Evolutionary conservation across 2,888 invertebrate genomes (phyloP).

Genomic region (Aleiodes testaceus): DNA sequence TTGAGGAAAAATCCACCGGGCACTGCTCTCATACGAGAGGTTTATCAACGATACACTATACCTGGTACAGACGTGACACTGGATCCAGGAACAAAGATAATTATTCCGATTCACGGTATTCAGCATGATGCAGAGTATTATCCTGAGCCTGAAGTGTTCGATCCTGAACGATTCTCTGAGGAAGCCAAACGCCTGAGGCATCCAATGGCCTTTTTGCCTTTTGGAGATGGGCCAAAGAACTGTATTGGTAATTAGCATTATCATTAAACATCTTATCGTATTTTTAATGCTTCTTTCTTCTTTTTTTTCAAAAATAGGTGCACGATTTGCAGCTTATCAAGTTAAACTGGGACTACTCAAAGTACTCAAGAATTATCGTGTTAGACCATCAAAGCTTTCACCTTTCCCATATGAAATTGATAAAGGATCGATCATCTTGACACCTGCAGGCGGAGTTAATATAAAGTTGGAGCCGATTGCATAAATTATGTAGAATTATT

Average conservation of each 20-base stretch:
- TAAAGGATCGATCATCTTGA: conserved; percentile 53
- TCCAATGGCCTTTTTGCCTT: conserved; percentile 59
- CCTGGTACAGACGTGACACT: conserved; percentile 44
- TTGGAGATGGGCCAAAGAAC: conserved; percentile 66
- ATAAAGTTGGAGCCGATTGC: conserved; percentile 56
- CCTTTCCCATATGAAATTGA: conserved; percentile 57
- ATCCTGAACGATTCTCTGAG: conserved; percentile 61
- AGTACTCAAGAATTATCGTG: conserved; percentile 64
- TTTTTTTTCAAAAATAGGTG: conserved; percentile 48
- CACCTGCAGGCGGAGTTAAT: conserved; percentile 60
- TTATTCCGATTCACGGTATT: conserved; percentile 43
- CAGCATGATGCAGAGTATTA: conserved; percentile 46
- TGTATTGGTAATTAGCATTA: conserved; percentile 60
- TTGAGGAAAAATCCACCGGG: conserved; percentile 72
- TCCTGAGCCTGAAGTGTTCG: conserved; percentile 58
- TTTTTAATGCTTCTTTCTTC: conserved; percentile 57
- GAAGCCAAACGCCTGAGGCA: conserved; percentile 53
- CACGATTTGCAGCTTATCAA: conserved; percentile 65
- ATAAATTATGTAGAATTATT: conserved; percentile 1
- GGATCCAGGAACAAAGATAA: conserved; percentile 37
- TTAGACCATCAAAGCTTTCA: conserved; percentile 64
- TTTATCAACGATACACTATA: conserved; percentile 51
- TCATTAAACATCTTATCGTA: no score
- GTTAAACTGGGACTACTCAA: conserved; percentile 68
- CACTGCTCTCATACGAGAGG: conserved; percentile 61